Evolutionary conservation across 2,888 invertebrate genomes (phyloP), one percentile per base, ranked within the genome.

Genomic region (Idaea biselata): DNA sequence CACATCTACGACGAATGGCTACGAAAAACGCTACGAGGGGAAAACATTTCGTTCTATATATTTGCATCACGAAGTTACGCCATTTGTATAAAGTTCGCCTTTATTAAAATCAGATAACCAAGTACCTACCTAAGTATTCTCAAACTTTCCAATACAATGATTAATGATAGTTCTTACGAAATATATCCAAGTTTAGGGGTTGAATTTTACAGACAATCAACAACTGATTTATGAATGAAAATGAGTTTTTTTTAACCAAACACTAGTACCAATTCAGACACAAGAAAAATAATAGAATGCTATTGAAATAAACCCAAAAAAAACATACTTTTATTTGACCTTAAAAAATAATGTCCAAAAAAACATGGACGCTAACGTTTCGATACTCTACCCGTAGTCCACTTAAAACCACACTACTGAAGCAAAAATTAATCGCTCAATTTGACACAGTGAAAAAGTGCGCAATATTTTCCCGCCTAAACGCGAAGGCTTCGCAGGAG

Each of bases 401-500:
- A 44, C 44, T 44, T 44, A 44, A 44, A 44, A 44, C 44, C 8
- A 44, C 44, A 44, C 44, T 44, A 14, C 44, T 11, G 14, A 44
- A 44, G 11, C 44, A 44, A 44, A 44, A 44, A 44, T 14, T 44
- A 44, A 44, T 44, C 44, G 44, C 3, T 44, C 44, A 44, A 44
- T 44, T 44, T 44, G 44, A 44, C 44, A 44, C 17, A 55, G 17
- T 56, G 17, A 16, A 56, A 18, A 18, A 16, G 18, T 56, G 14
- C 18, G 56, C 18, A 31, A 60, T 31, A 25, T 65, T 71, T 91
- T 91, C 91, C 91, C 91, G 91, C 91, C 88, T 88, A 89, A 87
- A 88, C 76, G 78, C 73, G 81, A 75, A 86, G 88, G 85, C 82
- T 85, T 81, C 75, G 73, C 66, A 68, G 66, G 67, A 79, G 80